phyloP scores from a whole-genome alignment of 2,113 vertebrate genomes.

The Turdus rufiventris region DNA sequence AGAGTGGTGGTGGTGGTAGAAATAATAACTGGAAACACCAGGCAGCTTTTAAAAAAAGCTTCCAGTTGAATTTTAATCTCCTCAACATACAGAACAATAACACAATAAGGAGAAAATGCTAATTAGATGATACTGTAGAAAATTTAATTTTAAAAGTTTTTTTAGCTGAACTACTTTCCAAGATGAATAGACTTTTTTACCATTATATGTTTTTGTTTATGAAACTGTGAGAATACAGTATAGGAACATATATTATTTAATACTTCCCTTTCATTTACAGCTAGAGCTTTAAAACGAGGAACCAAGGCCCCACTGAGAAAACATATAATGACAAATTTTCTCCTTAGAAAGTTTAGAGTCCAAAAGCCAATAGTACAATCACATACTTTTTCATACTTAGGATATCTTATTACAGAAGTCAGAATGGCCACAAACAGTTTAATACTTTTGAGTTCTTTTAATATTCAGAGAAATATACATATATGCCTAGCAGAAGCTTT shows the following conservation, averaged over 20 bases:
- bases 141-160: neutral
- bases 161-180: neutral
- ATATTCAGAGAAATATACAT: neutral
- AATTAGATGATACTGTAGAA: neutral
- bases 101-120: neutral
- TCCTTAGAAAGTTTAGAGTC: neutral
- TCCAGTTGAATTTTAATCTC: neutral
- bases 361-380: neutral
- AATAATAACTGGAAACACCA: neutral
- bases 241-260: neutral
- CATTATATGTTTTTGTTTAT: neutral
- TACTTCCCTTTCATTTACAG: neutral
- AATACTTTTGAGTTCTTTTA: neutral
- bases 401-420: neutral
- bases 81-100: neutral
- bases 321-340: neutral
- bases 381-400: neutral
- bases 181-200: neutral
- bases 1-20: neutral
- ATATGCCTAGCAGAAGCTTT: neutral
- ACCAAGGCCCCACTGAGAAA: neutral
- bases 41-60: neutral
- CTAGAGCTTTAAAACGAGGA: neutral
- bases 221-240: neutral
- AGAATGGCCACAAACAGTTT: neutral